Evolutionary conservation across 2,797 vertebrate genomes (phyloP).

Genomic region (Falco peregrinus): DNA sequence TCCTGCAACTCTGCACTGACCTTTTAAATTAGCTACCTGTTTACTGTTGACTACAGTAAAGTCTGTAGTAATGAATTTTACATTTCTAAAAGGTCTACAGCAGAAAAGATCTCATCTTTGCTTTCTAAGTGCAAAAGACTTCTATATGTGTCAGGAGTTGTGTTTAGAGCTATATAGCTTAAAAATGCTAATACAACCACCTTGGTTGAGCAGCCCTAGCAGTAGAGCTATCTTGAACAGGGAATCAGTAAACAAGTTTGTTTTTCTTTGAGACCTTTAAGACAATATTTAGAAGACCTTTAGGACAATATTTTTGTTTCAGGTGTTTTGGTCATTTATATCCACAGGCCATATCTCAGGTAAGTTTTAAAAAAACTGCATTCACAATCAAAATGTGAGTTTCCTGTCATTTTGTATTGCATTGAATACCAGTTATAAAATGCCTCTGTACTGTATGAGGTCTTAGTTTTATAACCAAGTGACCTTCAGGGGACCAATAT

Average conservation of each 20-base stretch:
- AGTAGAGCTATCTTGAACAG: neutral
- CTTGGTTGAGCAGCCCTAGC: neutral
- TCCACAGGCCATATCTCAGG: neutral
- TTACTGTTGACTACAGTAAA: neutral
- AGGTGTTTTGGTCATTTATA: neutral
- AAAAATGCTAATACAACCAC: neutral
- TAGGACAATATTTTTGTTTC: neutral
- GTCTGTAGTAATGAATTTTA: neutral
- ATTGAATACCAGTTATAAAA: neutral
- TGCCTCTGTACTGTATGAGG: neutral
- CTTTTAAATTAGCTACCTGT: neutral
- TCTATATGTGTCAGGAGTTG: neutral
- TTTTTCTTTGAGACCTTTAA: neutral
- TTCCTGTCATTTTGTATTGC: neutral
- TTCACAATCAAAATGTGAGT: neutral
- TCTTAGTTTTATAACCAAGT: neutral
- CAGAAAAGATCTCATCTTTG: neutral
- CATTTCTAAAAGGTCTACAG: neutral
- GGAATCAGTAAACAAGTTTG: neutral
- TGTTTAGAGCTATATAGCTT: neutral
- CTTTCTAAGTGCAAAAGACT: neutral
- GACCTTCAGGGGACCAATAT: constrained; percentile 21
- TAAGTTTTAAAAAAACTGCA: neutral
- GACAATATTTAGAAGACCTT: neutral
- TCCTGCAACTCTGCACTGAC: neutral